phyloP scores from a whole-genome alignment of 2,888 invertebrate species.

The Leptopilina myrica region DNA sequence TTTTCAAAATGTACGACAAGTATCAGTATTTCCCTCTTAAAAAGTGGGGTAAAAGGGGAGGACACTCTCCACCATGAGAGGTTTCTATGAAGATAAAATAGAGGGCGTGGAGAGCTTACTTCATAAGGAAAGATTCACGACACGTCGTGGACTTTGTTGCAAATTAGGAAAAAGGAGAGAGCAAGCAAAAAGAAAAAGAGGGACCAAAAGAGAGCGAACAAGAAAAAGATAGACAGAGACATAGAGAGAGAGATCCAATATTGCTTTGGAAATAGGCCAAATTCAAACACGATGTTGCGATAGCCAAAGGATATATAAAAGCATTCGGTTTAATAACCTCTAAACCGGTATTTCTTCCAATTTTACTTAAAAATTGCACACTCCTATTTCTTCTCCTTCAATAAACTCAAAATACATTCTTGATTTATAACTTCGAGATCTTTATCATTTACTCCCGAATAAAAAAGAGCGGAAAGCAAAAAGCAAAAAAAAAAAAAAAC shows the following conservation, averaged over 20 bases:
- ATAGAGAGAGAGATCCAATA: conserved; percentile 48
- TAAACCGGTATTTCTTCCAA: background rate
- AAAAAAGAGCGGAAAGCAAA: background rate
- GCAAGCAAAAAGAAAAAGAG: background rate
- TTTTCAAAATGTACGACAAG: too few relatives aligned
- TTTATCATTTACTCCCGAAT: background rate
- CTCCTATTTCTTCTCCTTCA: background rate
- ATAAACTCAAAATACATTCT: background rate
- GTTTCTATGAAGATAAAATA: background rate
- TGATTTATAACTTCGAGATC: background rate
- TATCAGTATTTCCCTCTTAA: too few relatives aligned
- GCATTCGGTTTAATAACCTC: background rate
- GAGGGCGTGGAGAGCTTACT: background rate
- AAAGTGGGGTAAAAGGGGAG: background rate
- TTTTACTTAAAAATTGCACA: background rate
- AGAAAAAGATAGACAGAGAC: conserved; percentile 21
- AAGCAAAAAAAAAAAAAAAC: background rate
- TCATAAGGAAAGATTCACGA: conserved; percentile 48
- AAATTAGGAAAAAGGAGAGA: conserved; percentile 55
- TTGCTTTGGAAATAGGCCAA: conserved; percentile 56
- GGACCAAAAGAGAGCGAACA: conserved; percentile 8
- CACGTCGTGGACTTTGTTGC: conserved; percentile 60
- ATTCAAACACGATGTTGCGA: conserved; percentile 23
- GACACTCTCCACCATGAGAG: background rate
- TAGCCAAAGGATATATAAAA: conserved; percentile 19